Evolutionary conservation across 2,797 vertebrate species (phyloP), one percentile per base, ranked within the genome.

Genomic region (Streptopelia turtur): DNA sequence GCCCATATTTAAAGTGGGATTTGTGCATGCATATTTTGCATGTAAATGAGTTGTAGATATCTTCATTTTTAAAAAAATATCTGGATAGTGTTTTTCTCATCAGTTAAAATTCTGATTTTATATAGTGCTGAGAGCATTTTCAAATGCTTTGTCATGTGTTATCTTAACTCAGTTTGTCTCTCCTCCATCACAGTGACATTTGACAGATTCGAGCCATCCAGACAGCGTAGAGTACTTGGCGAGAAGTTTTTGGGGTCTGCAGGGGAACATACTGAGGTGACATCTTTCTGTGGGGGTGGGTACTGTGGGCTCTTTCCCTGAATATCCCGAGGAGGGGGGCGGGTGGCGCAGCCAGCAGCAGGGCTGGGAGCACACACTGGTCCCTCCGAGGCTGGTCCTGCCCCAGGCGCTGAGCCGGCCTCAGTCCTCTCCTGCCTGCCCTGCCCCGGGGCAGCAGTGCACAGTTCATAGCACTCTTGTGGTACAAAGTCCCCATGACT

Each of bases 361-460:
- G 0, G 9, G 4, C 50, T 57, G 47, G 25, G 22, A 79, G 41
- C 49, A 57, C 4, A 2, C 33, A 25, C 5, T 0, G 1, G 25
- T 87, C 13, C 10, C 15, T 53, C 16, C 25, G 0, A 0, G 25
- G 24, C 35, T 52, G n/a, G 28, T 47, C 2, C 20, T 0, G 1
- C 47, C 23, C 10, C 20, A 39, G 22, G 5, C 17, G 45, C 35
- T 28, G 27, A 45, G 49, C 41, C 50, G 72, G 63, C 17, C 0
- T 0, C 55, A 33, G 55, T 47, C 35, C 55, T 52, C 6, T 23
- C n/a, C 55, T 31, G 43, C 1, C 1, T 35, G 11, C 35, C 52
- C 16, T 20, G 77, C n/a, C 33, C 21, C 60, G 37, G 65, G 64
- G n/a, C 60, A 78, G 27, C 13, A 20, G 12, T 28, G 11, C 28